Evolutionary conservation across 2,888 invertebrate genomes (phyloP).

Genomic region (Philonicus albiceps): DNA sequence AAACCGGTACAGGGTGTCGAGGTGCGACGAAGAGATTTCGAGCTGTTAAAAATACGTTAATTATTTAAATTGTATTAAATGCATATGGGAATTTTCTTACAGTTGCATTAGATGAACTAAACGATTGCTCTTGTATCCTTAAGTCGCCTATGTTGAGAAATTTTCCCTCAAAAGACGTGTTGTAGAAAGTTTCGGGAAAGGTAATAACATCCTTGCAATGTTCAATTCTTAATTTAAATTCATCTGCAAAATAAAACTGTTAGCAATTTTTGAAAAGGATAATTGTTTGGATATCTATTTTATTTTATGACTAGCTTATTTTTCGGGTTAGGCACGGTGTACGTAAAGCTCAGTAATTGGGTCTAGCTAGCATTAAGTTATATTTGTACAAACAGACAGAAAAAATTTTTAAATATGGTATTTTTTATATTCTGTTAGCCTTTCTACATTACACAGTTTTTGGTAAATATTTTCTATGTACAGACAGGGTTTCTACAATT

Average conservation of each 20-base stretch:
- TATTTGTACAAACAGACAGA: too few species aligned
- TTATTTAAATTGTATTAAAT: background rate
- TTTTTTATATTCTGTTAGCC: too few species aligned
- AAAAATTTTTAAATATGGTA: too few species aligned
- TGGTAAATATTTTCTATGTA: too few species aligned
- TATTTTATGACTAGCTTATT: too few species aligned
- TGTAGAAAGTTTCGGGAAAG: slow-evolving; percentile 56
- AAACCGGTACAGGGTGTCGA: slow-evolving; percentile 56
- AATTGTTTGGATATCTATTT: too few species aligned
- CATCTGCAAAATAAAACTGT: slow-evolving; percentile 51
- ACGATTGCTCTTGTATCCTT: slow-evolving; percentile 56
- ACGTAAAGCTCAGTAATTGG: too few species aligned
- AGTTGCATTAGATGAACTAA: slow-evolving; percentile 56
- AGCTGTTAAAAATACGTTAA: slow-evolving; percentile 52
- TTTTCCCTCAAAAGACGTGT: slow-evolving; percentile 56
- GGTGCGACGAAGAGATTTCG: slow-evolving; percentile 55
- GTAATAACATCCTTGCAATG: slow-evolving; percentile 55
- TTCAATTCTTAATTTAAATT: slow-evolving; percentile 57
- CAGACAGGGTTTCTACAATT: too few species aligned
- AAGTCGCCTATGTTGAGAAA: slow-evolving; percentile 56
- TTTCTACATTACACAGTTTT: too few species aligned
- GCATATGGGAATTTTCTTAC: slow-evolving; percentile 51
- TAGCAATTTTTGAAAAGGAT: too few species aligned
- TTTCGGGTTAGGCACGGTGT: too few species aligned
- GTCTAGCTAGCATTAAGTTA: too few species aligned